A percentile compares a stretch with the other conserved stretches of the same genome.
These are phyloP conservation scores for Nomada ferruginata DNA, from an alignment of 2,888 invertebrate genomes.

Conservation along the genomic window DNA sequence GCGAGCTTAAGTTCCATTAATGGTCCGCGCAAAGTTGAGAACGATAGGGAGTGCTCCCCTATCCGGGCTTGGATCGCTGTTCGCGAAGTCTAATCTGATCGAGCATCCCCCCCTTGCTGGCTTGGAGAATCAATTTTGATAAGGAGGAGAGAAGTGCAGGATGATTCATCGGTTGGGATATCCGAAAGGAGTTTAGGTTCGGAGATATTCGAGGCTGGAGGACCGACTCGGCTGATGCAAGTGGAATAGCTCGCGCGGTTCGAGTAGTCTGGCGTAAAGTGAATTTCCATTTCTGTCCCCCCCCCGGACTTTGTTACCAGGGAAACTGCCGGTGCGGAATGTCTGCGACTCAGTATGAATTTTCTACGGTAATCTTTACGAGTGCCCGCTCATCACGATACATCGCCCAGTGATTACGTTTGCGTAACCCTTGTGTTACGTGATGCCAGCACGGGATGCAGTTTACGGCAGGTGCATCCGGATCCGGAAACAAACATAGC, in stretches of 20 bases:
- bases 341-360: not conserved
- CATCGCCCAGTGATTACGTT: conserved; percentile 26
- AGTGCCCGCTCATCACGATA: not conserved
- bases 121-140: not conserved
- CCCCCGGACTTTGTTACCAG: not conserved
- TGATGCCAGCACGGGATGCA: conserved; percentile 6
- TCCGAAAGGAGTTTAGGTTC: not conserved
- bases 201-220: not conserved
- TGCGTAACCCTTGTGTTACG: conserved; percentile 34
- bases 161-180: not conserved
- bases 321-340: not conserved
- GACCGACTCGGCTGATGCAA: not conserved
- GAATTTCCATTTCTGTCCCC: too few relatives aligned
- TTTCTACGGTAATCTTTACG: not conserved
- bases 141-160: not conserved
- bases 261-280: too few relatives aligned
- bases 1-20: not conserved
- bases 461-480: conserved; percentile 57
- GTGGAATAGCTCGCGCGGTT: not conserved
- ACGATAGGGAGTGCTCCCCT: not conserved
- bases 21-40: not conserved
- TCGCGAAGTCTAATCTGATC: conserved; percentile 3
- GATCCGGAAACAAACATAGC: conserved; percentile 42
- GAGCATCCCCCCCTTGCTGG: not conserved
- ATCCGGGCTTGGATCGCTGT: not conserved